Base-by-base conservation (phyloP, 2,113 vertebrate genomes). In the Colinus virginianus region DNA sequence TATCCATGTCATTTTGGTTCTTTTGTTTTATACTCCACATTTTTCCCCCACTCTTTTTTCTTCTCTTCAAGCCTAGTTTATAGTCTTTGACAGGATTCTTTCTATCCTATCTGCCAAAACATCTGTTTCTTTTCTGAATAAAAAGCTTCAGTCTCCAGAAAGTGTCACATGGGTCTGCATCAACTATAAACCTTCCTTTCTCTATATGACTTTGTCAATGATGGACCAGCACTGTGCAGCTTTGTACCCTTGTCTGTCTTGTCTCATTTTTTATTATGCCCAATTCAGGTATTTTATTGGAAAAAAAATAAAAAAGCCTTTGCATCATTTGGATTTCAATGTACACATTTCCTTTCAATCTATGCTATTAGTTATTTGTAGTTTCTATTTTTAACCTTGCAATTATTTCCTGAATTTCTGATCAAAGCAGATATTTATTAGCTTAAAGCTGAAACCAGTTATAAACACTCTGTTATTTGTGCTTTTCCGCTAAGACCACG, bases 31-130 rank as follows among this genome's bases (percentile, higher is more conserved):
- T 79, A 85, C 84, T 96, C 95, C 92, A 95, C 90, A 90, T 92
- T 94, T 97, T 95, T 95, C 82, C 85, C 69, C 87, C 66, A 67
- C 53, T 94, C 87, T 69, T 93, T 93, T 84, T 74, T 84, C 92
- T 80, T 32, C 88, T 61, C 76, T 96, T 97, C 92, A 95, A 95
- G 88, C 61, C 91, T 96, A 90, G 96, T 97, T 97, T 97, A 97
- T 96, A 96, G 95, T 97, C 96, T 96, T 80, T 95, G 95, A 96
- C 96, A 95, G 95, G 83, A 95, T 91, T 96, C 93, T 96, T 94
- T 96, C 94, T 97, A 82, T 94, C 87, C 87, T 97, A 97, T 97
- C 97, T 97, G 91, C 94, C 95, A 95, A 96, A 97, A 97, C 97
- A 97, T 97, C 97, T 97, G 97, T 97, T 97, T 95, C 80, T 90